Evolutionary conservation across 2,888 invertebrate species (phyloP), one percentile per base, ranked within the genome.

Genomic region (Eupithecia subumbrata): DNA sequence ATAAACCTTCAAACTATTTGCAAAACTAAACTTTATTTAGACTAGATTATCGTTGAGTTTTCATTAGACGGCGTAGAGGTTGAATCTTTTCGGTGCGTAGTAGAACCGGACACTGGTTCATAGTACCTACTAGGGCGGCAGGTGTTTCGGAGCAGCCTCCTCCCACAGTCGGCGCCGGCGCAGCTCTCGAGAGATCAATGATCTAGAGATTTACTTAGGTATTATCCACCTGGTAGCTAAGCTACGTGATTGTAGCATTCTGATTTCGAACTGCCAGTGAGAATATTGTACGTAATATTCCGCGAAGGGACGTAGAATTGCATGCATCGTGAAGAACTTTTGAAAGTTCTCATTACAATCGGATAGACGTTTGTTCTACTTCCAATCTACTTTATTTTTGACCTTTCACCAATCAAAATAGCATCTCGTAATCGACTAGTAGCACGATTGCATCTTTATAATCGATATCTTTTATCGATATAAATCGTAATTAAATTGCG

Each of bases 111-210:
- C 89, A 90, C 91, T 91, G 91, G 92, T 93, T 86, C 87, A 88
- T 84, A 90, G 93, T 92, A 92, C 40, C 14, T 68, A 45, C 94
- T 92, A 91, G 94, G 94, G 94, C 93, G 94, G 94, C 94, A 95
- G 94, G 94, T 95, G 94, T 93, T 91, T 89, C 90, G 88, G 81
- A 84, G 83, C 90, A 84, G 92, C 93, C 94, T 93, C 94, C 94
- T 93, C 94, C 94, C 92, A 92, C 91, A 75, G 78, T 64, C 80
- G 88, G 89, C 89, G 87, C 90, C 89, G 91, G 90, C 91, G 91
- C 91, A 89, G 83, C 86, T 88, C 89, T 88, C 88, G 88, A 87
- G 89, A 90, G 94, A 94, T 92, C 94, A 94, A 90, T 90, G 94
- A 91, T 93, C 94, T 91, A 91, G 88, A 92, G 94, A 94, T 94